Percentiles rank a stretch among this genome's conserved stretches.
These are phyloP conservation scores for Leptopilina drosophilae DNA, from an alignment of 2,888 invertebrate species.

Conservation along the genomic window DNA sequence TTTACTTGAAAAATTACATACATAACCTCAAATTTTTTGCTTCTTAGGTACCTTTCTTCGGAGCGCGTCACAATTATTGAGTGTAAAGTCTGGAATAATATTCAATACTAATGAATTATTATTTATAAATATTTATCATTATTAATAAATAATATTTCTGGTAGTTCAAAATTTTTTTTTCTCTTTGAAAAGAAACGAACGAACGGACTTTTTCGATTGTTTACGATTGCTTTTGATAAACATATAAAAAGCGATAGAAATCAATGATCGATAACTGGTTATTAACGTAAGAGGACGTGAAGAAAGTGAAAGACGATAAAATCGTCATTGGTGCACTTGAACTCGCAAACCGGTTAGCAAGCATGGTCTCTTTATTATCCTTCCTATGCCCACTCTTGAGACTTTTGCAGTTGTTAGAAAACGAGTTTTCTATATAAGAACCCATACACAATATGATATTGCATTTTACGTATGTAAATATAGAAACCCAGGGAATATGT, in stretches of 20 bases:
- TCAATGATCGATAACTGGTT: not conserved
- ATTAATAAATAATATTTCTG: no score
- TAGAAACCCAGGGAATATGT: no score
- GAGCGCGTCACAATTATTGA: no score
- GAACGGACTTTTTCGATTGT: not conserved
- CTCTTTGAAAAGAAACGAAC: no score
- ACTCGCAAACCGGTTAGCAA: slow-evolving; percentile 27
- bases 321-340: slow-evolving; percentile 35
- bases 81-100: no score
- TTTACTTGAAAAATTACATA: no score
- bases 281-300: not conserved
- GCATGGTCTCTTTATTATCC: slow-evolving; percentile 26
- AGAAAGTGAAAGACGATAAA: slow-evolving; percentile 37
- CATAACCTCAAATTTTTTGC: no score
- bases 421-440: not conserved
- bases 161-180: no score
- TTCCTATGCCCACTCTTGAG: slow-evolving; percentile 9
- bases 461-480: not conserved
- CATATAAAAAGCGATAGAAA: not conserved
- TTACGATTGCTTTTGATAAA: not conserved
- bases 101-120: no score
- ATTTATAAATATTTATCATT: no score
- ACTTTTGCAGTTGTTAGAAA: not conserved
- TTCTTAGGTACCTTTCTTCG: no score
- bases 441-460: not conserved